A percentile compares a stretch with the other conserved stretches of the same genome.
Evolutionary conservation across 2,797 vertebrate species (phyloP).

Genomic region (Melanotaenia pygmaea): DNA sequence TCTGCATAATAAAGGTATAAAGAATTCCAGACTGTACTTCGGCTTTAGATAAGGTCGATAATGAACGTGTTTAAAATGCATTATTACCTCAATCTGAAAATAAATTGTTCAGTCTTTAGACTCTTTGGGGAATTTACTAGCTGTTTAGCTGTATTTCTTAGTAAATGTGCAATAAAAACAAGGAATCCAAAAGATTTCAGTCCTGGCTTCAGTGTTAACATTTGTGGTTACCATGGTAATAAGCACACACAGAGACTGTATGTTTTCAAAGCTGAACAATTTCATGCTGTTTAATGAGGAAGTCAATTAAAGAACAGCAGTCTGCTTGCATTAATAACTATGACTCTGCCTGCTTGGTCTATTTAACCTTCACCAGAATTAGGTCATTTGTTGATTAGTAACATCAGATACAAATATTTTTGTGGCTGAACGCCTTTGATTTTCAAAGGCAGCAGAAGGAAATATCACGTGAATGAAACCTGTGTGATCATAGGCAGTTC

Average conservation of each 20-base stretch:
- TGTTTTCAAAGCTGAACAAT: constrained; percentile 2
- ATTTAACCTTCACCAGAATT: constrained; percentile 5
- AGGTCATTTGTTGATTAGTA: not conserved
- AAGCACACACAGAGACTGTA: no score
- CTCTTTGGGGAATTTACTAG: not conserved
- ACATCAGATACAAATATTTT: not conserved
- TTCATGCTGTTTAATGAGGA: constrained; percentile 1
- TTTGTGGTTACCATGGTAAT: not conserved
- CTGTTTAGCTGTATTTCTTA: not conserved
- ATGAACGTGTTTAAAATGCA: not conserved
- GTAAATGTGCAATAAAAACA: not conserved
- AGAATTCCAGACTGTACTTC: constrained; percentile 5
- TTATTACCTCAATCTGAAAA: not conserved
- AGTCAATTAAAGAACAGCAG: not conserved
- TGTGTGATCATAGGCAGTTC: not conserved
- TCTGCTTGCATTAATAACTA: not conserved
- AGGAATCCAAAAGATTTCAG: not conserved
- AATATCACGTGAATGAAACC: not conserved
- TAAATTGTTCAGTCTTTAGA: not conserved
- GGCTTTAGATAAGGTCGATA: not conserved
- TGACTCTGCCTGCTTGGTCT: not conserved
- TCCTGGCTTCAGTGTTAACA: not conserved
- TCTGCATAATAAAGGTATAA: constrained; percentile 34
- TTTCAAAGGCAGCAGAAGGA: not conserved
- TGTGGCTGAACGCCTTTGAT: not conserved